Conservation (phyloP, 2,888 invertebrate species). For the Eustalomyia histrio region DNA sequence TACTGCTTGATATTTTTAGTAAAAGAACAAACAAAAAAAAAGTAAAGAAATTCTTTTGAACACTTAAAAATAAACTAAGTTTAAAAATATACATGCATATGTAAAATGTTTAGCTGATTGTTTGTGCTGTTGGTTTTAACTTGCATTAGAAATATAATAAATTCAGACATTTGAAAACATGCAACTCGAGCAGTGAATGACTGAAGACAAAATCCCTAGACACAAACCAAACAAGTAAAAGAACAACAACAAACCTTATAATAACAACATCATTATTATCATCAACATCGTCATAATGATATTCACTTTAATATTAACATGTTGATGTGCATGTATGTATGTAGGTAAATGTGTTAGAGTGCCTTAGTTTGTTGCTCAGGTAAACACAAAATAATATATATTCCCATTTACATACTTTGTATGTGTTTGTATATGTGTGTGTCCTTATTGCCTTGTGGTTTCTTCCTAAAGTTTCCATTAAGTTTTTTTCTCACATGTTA, state of each 20-base stretch:
- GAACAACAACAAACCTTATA: not conserved
- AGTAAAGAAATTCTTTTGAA: not conserved
- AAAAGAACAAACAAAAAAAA: too few relatives aligned
- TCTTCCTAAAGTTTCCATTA: not conserved
- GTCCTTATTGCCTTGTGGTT: not conserved
- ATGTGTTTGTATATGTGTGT: not conserved
- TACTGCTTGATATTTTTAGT: not conserved
- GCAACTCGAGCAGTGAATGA: not conserved
- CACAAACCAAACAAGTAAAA: not conserved
- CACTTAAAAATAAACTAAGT: not conserved
- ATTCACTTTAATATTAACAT: not conserved
- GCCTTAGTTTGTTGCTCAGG: not conserved
- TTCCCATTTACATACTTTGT: not conserved
- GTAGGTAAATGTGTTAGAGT: not conserved
- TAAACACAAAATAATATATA: not conserved
- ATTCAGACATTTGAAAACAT: not conserved
- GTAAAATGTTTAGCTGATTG: not conserved
- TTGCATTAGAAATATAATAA: not conserved
- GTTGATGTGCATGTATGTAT: not conserved
- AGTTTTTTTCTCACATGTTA: not conserved
- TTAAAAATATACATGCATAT: too few relatives aligned
- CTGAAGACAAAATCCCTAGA: not conserved
- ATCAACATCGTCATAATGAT: not conserved
- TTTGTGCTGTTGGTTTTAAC: not conserved
- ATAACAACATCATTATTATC: not conserved